These are phyloP conservation scores for Cephus rjabovi DNA, from an alignment of 2,888 invertebrate genomes.

Conservation along the genomic window DNA sequence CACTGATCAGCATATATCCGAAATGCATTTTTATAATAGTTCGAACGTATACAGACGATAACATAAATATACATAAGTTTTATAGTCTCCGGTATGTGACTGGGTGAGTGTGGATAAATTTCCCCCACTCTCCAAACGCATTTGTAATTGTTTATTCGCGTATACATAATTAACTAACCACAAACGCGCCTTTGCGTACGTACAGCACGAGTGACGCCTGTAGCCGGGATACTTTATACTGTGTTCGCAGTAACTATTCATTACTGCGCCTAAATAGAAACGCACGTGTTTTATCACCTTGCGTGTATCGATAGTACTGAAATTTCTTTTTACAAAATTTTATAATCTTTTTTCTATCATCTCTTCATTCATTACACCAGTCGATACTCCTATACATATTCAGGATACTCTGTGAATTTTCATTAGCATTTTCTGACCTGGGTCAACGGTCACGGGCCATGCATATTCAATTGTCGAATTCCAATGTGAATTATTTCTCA, in stretches of 20 bases:
- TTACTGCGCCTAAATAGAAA: too few relatives aligned
- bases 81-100: conserved; percentile 17
- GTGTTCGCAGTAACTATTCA: too few relatives aligned
- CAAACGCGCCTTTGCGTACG: conserved; percentile 14
- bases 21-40: too few relatives aligned
- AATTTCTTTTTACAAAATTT: not conserved
- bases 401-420: conserved; percentile 11
- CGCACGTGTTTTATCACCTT: too few relatives aligned
- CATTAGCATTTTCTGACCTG: conserved; percentile 31
- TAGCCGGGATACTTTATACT: not conserved
- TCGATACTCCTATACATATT: too few relatives aligned
- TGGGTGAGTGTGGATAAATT: conserved; percentile 41
- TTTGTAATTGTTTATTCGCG: conserved; percentile 36
- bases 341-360: too few relatives aligned
- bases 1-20: too few relatives aligned
- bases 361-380: too few relatives aligned
- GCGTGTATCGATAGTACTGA: too few relatives aligned
- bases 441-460: conserved; percentile 25
- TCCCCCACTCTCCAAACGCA: not conserved
- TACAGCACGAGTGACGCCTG: conserved; percentile 4
- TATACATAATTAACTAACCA: conserved; percentile 48
- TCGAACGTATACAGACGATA: conserved; percentile 12
- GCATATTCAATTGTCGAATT: conserved; percentile 16
- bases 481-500: not conserved
- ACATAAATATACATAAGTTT: conserved; percentile 26